Evolutionary conservation across 2,888 invertebrate species (phyloP), one percentile per base, ranked within the genome.

Genomic region (Cylloceria caligata): DNA sequence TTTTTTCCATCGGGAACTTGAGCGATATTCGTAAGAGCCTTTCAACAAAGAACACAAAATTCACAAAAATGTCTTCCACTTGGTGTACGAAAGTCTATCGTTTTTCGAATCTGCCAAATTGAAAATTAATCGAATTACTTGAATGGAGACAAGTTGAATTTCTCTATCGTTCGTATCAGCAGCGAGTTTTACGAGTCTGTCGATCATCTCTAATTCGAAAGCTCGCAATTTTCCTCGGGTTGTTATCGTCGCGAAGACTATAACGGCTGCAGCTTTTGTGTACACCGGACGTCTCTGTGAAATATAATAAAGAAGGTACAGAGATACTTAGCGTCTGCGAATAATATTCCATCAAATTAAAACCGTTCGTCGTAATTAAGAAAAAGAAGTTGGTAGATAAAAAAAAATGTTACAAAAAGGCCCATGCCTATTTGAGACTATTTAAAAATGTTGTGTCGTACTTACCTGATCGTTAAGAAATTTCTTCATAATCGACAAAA

Each of bases 391-490:
- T 39, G 4, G 39, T 3, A 39, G 13, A 39, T 39, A 13, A 13
- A 39, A 39, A 39, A 13, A 13, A 13, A 2, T 39, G 11, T 39
- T 39, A 13, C 2, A 39, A 39, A n/a, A n/a, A n/a, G n/a, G n/a
- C n/a, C n/a, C n/a, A 47, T 27, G 19, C n/a, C 21, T 9, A 36
- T 11, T 42, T 45, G 49, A 36, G 47, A 68, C 11, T 11, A 45
- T 55, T 71, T 21, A n/a, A 0, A 13, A 3, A n/a, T n/a, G n/a
- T 36, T 60, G n/a, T n/a, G 4, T 30, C 21, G 9, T 39, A 21
- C 60, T 78, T 87, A 93, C 93, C 80, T 91, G 87, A 69, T 91
- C 88, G 21, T 91, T 86, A 30, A 93, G 79, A 13, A 92, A 86
- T 47, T 76, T 80, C 47, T 89, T 90, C 16, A 93, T 83, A 52